phyloP scores from a whole-genome alignment of 2,113 vertebrate species.

The Cacatua alba region DNA sequence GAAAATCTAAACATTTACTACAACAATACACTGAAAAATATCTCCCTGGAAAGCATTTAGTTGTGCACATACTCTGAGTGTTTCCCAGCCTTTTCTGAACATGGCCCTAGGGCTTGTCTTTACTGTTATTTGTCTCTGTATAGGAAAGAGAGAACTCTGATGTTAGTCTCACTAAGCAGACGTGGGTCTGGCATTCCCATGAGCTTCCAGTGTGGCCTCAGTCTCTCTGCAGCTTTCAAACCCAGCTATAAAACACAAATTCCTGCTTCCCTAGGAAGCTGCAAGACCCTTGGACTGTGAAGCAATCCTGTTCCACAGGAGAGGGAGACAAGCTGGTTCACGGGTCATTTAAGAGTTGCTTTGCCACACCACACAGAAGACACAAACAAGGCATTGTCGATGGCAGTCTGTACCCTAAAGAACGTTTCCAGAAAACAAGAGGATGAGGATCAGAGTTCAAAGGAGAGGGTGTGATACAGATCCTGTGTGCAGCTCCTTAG shows the following conservation, averaged over 20 bases:
- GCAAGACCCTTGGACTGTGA: not conserved
- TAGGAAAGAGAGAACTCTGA: not conserved
- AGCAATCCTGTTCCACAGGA: not conserved
- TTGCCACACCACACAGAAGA: not conserved
- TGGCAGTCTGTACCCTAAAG: not conserved
- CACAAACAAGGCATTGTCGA: fast-evolving
- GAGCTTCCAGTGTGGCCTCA: not conserved
- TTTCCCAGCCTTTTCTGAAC: conserved; percentile 31
- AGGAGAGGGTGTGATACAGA: not conserved
- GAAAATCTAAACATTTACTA: conserved; percentile 36
- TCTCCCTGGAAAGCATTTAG: conserved; percentile 32
- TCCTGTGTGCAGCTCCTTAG: not conserved
- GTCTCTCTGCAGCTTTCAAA: not conserved
- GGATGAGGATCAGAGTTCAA: not conserved
- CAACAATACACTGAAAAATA: conserved; percentile 34
- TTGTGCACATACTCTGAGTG: not conserved
- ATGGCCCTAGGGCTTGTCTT: not conserved
- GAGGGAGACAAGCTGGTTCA: not conserved
- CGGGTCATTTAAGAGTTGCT: not conserved
- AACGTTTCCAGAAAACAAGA: not conserved
- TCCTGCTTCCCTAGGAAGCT: not conserved
- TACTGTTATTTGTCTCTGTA: not conserved
- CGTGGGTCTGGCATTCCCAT: not conserved
- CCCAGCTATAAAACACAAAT: not conserved
- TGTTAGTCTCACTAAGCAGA: not conserved